Base-by-base conservation (phyloP, 1,140 invertebrate genomes). In the Trichonephila clavata region DNA sequence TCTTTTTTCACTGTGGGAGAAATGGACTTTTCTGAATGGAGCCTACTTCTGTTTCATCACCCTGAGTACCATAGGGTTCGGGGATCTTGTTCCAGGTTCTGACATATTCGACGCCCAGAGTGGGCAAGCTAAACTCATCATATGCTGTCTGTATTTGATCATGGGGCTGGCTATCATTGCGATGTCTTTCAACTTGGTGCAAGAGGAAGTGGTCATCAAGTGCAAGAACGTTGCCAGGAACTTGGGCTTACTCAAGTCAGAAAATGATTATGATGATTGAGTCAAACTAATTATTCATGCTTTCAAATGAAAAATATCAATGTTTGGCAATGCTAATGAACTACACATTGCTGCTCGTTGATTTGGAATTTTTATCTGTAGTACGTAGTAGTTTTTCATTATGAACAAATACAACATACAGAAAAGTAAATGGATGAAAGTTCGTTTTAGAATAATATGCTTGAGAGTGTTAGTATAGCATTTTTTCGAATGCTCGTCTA, bases 171-270 rank as follows among this genome's bases (percentile, higher is more conserved):
- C 98, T 20, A 96, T 99, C 59, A 97, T 99, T 94, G 98, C 98
- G 1, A 99, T 98, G 98, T 98, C 98, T 88, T 99, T 98, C 95
- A 98, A 98, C 95, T 96, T 99, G 59, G 97, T 99, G 93, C 98
- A 99, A 96, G 98, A 99, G 94, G 98, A 99, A 95, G 97, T 99
- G 1, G 97, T 98, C 65, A 96, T 97, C 94, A 97, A 97, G 95
- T 98, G 97, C 96, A 97, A 97, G 95, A 96, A 97, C 86, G 95
- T 97, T 94, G 97, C 97, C 1, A 96, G 96, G 94, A 96, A 96
- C 93, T 95, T 97, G 88, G 97, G 97, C 0, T 96, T 96, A 13
- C 94, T 96, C 18, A 95, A 94, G 43, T 90, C 94, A 7, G 94
- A 95, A 21, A 77, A 94, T 97, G 88, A 93, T 92, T 61, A 86